These are phyloP conservation scores for Bos indicus DNA, from an alignment of 2,113 vertebrate genomes.

Conservation along the genomic window DNA sequence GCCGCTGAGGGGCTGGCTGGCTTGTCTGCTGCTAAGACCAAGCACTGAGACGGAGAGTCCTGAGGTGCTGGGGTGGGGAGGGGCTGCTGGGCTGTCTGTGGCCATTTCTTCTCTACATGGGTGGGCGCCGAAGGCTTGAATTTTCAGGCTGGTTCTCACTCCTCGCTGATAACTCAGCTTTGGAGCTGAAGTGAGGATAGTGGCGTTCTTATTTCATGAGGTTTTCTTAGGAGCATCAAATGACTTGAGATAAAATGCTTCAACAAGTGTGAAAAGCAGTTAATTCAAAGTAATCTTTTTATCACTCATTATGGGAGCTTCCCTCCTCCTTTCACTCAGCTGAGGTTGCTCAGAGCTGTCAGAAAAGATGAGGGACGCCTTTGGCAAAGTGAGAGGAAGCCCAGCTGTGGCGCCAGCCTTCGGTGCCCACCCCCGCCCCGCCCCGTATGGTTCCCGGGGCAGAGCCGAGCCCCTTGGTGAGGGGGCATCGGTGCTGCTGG, in stretches of 20 bases:
- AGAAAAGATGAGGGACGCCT: neutral
- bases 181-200: neutral
- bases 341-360: neutral
- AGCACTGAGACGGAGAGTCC: neutral
- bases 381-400: neutral
- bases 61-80: neutral
- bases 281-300: neutral
- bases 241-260: neutral
- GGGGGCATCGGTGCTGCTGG: conserved; percentile 34
- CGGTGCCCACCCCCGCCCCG: neutral
- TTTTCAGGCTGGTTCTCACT: neutral
- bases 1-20: neutral
- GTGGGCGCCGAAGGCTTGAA: neutral
- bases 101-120: neutral
- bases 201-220: neutral
- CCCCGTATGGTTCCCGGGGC: neutral
- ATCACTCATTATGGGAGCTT: neutral
- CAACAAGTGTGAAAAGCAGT: neutral
- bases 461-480: conserved; percentile 23
- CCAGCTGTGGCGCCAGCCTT: neutral
- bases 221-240: neutral
- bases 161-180: neutral
- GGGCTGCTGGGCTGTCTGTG: neutral
- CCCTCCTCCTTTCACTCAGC: neutral
- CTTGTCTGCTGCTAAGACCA: neutral